Evolutionary conservation across 2,113 vertebrate genomes (phyloP), one percentile per base, ranked within the genome.

Genomic region (Martes martes): DNA sequence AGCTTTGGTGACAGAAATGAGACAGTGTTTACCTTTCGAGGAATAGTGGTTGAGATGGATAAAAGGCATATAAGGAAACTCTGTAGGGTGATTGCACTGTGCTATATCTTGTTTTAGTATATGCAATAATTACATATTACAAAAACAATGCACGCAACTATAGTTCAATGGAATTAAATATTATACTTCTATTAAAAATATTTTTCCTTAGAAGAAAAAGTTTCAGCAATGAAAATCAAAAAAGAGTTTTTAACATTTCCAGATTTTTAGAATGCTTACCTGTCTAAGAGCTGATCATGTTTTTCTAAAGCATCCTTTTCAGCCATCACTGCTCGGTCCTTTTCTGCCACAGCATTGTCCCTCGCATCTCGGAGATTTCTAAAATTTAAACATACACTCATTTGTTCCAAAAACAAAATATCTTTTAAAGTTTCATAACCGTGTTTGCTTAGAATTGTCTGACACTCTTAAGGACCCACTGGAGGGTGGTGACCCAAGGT

Each of bases 321-420:
- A 23, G 99, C 99, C 81, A 80, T 89, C 88, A 99, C 86, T 1
- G 99, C 99, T 98, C 99, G 98, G 78, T 99, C 99, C 98, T 99
- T 99, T 98, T 99, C 99, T 94, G 99, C 97, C 21, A 99, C 92
- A 1, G 99, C 99, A 96, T 99, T 99, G 98, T 99, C 99, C 97
- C 99, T 99, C 4, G 99, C 99, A 98, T 99, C 99, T 95, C 99
- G 99, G 93, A 99, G 97, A 97, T 99, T 99, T 98, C 99, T 99
- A 97, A 61, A 98, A 91, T 57, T 42, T 57, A 96, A 95, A 95
- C 18, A 73, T 39, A 86, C 5, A 89, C 59, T 89, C 69, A 63
- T 31, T 95, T 96, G 96, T 59, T 96, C 71, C 74, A 84, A 84
- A 92, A 71, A 69, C 28, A 16, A 94, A 79, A 10, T 33, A 92